Base-by-base conservation (phyloP, 2,888 invertebrate species). In the Drosophila merina region DNA sequence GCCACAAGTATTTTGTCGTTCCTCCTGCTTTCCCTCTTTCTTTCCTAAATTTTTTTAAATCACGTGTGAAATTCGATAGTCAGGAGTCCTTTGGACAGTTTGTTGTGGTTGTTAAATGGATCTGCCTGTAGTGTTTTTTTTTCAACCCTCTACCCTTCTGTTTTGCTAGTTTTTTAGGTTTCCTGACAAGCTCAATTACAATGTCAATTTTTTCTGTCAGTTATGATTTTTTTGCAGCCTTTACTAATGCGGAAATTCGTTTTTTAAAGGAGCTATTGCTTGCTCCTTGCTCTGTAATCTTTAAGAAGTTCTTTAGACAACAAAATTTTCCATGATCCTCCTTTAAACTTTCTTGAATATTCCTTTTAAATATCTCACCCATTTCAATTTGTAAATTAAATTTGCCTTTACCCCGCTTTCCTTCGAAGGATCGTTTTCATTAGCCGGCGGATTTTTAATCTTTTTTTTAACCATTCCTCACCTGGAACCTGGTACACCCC, bases 101-200 rank as follows among this genome's bases (percentile, higher is more conserved):
- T 75, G 47, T 44, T 56, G 42, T 56, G 52, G 58, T 56, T 30
- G 44, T 26, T 49, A 25, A 31, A 56, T 28, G 28, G 28, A 28
- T 28, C 28, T 28, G 28, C 28, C 28, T 28, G 28, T 28, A 42
- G 20, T 20, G 58, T 50, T 25, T 59, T 45, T 44, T 28, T 28
- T 28, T 28, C 28, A 4, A 40, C 60, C 60, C 60, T 48, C 47
- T 26, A 14, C 31, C 62, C 66, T 59, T 69, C 73, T 75, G 69
- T 75, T 75, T 55, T 36, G 49, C 71, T 48, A 51, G 45, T 91
- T 91, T 91, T 91, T 91, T 89, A 86, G 91, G 91, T 90, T 92
- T 91, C 92, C 92, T 90, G 83, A 89, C 86, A 72, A 89, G 89
- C 90, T 91, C 92, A 89, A 88, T 91, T 92, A 89, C 91, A 91